Base-by-base conservation (phyloP, 2,113 vertebrate species). In the Trematocara nigrifrons region DNA sequence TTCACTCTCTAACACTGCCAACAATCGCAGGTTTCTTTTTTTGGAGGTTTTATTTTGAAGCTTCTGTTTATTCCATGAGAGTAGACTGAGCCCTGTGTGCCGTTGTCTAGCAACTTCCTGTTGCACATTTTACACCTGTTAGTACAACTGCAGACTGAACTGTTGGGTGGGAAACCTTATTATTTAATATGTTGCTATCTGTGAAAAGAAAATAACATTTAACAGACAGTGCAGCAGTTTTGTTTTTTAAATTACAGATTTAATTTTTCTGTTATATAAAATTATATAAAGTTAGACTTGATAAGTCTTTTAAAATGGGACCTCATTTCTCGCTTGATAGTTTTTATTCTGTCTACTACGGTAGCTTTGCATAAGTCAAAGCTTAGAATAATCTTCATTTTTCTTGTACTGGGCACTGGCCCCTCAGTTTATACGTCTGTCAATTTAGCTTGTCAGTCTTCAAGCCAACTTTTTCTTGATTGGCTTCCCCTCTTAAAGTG, bases 1-100 rank as follows among this genome's bases (percentile, higher is more conserved):
- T 86, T 89, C 87, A 83, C 79, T 71, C 89, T 90, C 87, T 82
- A 88, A 22, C 79, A 38, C 87, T 80, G 74, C 85, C 93, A 88
- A 80, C 84, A 74, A 86, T 92, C 89, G 53, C 87, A 78, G 87
- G 86, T 92, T 90, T 78, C 40, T 86, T 89, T 64, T 84, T 59
- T 12, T 74, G 83, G 35, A 51, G 33, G 35, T 80, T 92, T 89
- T 86, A 85, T 90, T 93, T 84, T 90, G 31, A 85, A 89, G 81
- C 82, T 61, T 79, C 9, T 81, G 38, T 89, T 86, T 85, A 79
- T 84, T 88, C 33, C 45, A n/a, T 57, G 11, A 87, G 16, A 82
- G 22, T n/a, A 74, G 82, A 80, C 9, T 26, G 16, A 87, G 35
- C 10, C 10, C 6, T 77, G 35, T 59, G 38, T 59, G 45, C 16